Base-by-base conservation (phyloP, 2,888 invertebrate species). In the Belgica antarctica region DNA sequence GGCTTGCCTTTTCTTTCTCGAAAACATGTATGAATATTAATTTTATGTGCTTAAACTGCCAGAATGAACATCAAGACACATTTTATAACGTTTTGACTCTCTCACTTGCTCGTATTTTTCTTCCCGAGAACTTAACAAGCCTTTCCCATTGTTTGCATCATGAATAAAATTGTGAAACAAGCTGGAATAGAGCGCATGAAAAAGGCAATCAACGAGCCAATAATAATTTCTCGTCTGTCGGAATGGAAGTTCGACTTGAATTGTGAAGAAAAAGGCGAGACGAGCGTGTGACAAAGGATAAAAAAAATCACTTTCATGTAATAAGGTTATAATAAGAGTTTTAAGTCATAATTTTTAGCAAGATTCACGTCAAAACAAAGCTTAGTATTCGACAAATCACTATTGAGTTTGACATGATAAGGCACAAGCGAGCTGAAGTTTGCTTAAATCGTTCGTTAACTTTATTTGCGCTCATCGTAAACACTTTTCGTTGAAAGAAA, bases 81-180 rank as follows among this genome's bases (percentile, higher is more conserved):
- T n/a, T n/a, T n/a, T n/a, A n/a, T n/a, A n/a, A n/a, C n/a, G n/a
- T n/a, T n/a, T n/a, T n/a, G n/a, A n/a, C n/a, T n/a, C n/a, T n/a
- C n/a, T n/a, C n/a, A n/a, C n/a, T n/a, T n/a, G n/a, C n/a, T n/a
- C n/a, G n/a, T n/a, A n/a, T 22, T 19, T 22, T 17, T 19, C 19
- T 52, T 52, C 52, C 5, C 19, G 52, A 19, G 52, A 52, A 52
- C 17, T 52, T 17, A 28, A 47, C 65, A 66, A 66, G 65, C 65
- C 65, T 66, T 63, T 41, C 17, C 65, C 47, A 66, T 66, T 66
- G 65, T 66, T 66, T 46, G 22, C 62, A 34, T 63, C 28, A 66
- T 66, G 65, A 66, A 66, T 66, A 66, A 66, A n/a, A 66, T 47
- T 63, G 63, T 47, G 25, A 12, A 66, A 66, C 47, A 66, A 47